Evolutionary conservation across 2,888 invertebrate genomes (phyloP).

Genomic region (Cryptocephalus primarius): DNA sequence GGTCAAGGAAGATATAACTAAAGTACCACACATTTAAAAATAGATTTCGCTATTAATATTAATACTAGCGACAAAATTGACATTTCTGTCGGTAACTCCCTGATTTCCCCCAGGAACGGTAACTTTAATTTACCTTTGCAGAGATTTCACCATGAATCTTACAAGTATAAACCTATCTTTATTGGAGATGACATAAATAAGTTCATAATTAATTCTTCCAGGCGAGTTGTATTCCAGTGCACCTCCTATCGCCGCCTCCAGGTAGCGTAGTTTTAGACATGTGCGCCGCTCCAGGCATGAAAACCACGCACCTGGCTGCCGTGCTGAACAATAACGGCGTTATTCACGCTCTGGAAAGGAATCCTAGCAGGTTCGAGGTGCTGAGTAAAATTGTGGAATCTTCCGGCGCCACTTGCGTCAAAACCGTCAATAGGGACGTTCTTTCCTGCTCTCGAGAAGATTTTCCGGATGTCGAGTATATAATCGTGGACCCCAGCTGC

Average conservation of each 20-base stretch:
- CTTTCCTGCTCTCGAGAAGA: slow-evolving; percentile 50
- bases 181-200: background rate
- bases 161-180: no score
- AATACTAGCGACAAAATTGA: no score
- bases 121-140: no score
- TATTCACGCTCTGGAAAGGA: slow-evolving; percentile 75
- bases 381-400: slow-evolving; percentile 52
- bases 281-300: slow-evolving; percentile 98
- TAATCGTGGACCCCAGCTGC: slow-evolving; percentile 95
- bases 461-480: slow-evolving; percentile 66
- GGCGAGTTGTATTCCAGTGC: slow-evolving; percentile 86
- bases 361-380: slow-evolving; percentile 51
- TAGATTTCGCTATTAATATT: no score
- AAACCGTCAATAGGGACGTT: slow-evolving; percentile 60
- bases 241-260: slow-evolving; percentile 61
- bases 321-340: slow-evolving; percentile 66
- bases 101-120: no score
- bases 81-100: no score
- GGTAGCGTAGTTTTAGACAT: slow-evolving; percentile 76
- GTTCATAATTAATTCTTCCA: slow-evolving; percentile 38
- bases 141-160: no score
- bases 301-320: slow-evolving; percentile 83
- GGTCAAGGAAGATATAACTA: no score
- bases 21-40: no score
- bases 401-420: slow-evolving; percentile 57